phyloP scores from a whole-genome alignment of 2,888 invertebrate genomes.

The Argyra leucocephala region DNA sequence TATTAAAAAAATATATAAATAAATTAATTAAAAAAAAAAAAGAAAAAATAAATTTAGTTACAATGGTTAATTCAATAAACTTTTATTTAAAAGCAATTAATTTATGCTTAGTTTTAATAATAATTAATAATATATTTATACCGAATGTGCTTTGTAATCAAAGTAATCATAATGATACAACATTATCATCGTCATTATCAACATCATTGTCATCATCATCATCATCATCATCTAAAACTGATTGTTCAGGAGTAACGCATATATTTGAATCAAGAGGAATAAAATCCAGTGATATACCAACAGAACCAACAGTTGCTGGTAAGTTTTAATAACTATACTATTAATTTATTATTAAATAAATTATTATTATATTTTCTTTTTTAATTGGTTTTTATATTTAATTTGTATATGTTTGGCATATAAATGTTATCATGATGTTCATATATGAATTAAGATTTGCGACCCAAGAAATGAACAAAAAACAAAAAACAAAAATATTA shows the following conservation, averaged over 20 bases:
- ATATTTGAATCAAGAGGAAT: constrained; percentile 1
- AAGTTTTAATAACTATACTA: neutral
- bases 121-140: neutral
- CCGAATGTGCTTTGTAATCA: neutral
- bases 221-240: neutral
- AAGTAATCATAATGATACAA: neutral
- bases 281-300: neutral
- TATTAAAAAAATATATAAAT: neutral
- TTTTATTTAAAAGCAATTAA: neutral
- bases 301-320: neutral
- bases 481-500: no score
- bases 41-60: neutral
- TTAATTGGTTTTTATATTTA: no score
- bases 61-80: neutral
- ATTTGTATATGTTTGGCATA: no score
- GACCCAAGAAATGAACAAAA: no score
- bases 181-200: neutral
- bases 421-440: no score
- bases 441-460: no score
- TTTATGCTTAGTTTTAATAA: constrained; percentile 1
- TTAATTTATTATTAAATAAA: no score
- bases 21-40: neutral
- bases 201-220: neutral
- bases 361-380: no score
- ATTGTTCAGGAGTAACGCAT: neutral